Base-by-base conservation (phyloP, 2,888 invertebrate genomes). In the Troilus luridus region DNA sequence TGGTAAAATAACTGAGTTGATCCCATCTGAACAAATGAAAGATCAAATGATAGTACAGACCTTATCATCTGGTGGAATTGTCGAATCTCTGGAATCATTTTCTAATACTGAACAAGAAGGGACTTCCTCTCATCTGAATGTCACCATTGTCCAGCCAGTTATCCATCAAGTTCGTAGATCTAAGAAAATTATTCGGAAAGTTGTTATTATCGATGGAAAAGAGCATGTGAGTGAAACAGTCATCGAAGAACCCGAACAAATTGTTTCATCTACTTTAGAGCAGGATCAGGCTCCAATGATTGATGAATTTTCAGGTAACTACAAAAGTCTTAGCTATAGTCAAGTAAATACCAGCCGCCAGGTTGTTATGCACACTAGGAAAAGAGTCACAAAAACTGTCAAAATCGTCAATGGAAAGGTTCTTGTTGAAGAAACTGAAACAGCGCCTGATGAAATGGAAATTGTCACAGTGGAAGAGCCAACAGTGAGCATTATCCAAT, bases 141-240 rank as follows among this genome's bases (percentile, higher is more conserved):
- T 41, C 56, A 90, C 85, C 56, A 58, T 90, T 64, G 60, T 90
- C 21, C 90, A 88, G 27, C 90, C 90, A 21, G 72, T 90, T 24
- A 88, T 90, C 19, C 90, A 64, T 24, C 90, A 72, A 24, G 92
- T 91, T 24, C 88, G 92, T 21, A 92, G 91, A 93, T 96, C 96
- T 24, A 95, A 97, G 88, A 96, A 96, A 92, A 97, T 97, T 27
- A 97, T 98, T 90, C 95, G 97, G 91, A 96, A 96, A 92, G 95
- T 97, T 6, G 96, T 97, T 0, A 96, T 97, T 10, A 96, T 98
- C 91, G 96, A 98, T 94, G 98, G 98, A 0, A 97, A 97, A 94
- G 98, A 98, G 94, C 96, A 97, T 92, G 95, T 97, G 0, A 96
- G 96, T 12, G 98, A 98, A 94, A 98, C 98, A 94, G 94, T 98